A percentile compares a stretch with the other conserved stretches of the same genome.
phyloP scores from a whole-genome alignment of 2,888 invertebrate genomes.

The Anaspis maculata region DNA sequence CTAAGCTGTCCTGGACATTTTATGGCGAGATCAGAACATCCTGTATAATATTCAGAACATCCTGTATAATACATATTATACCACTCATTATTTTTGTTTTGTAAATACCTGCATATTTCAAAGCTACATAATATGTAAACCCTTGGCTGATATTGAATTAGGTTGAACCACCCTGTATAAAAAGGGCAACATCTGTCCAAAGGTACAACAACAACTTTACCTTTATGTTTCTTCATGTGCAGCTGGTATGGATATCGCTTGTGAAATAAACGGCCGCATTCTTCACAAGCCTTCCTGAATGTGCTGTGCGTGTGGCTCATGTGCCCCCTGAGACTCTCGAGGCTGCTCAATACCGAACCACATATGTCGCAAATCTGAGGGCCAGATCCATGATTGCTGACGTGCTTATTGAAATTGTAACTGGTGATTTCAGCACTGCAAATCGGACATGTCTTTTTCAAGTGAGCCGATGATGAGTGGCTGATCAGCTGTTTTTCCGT shows the following conservation, averaged over 20 bases:
- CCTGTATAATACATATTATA: too few species aligned
- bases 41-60: too few species aligned
- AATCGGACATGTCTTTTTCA: conserved; percentile 28
- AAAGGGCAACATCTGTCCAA: too few species aligned
- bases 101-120: too few species aligned
- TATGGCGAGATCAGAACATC: too few species aligned
- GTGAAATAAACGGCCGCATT: conserved; percentile 17
- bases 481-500: conserved; percentile 12
- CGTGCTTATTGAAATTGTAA: conserved; percentile 29
- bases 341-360: conserved; percentile 29
- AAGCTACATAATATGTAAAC: too few species aligned
- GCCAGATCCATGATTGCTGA: conserved; percentile 25
- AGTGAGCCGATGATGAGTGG: conserved; percentile 29
- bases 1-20: too few species aligned
- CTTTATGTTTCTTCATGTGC: conserved; percentile 21
- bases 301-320: conserved; percentile 19
- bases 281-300: conserved; percentile 17
- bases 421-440: conserved; percentile 26
- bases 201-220: too few species aligned
- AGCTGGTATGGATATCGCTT: conserved; percentile 9
- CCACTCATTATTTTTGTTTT: too few species aligned
- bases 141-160: too few species aligned
- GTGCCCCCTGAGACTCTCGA: conserved; percentile 25
- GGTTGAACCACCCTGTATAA: too few species aligned
- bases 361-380: conserved; percentile 33